A percentile compares a stretch with the other conserved stretches of the same genome.
Conservation (phyloP, 2,888 invertebrate species). For the Acrobeloides nanus region DNA sequence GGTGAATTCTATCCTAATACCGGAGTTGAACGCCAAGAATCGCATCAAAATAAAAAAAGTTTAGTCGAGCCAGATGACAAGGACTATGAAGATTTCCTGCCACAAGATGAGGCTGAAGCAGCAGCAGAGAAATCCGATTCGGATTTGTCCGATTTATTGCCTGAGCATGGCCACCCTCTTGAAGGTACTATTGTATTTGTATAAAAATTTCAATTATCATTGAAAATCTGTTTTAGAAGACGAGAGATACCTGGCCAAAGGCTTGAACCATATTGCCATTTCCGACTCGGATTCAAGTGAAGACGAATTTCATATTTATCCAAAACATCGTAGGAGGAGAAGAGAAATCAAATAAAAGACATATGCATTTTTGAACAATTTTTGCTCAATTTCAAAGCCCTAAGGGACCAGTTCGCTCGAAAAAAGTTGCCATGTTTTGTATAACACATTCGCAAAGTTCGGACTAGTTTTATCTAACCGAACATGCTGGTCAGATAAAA, state of each 20-base stretch:
- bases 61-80: too few relatives aligned
- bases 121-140: neutral
- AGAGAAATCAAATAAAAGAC: neutral
- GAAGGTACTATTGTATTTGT: neutral
- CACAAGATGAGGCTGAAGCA: neutral
- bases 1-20: too few relatives aligned
- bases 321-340: slow-evolving; percentile 2
- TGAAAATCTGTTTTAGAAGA: slow-evolving; percentile 42
- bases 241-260: slow-evolving; percentile 20
- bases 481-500: too few relatives aligned
- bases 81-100: neutral
- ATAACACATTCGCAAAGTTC: too few relatives aligned
- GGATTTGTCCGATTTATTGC: neutral
- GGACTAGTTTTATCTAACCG: too few relatives aligned
- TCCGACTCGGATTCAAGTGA: slow-evolving; percentile 40
- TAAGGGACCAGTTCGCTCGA: too few relatives aligned
- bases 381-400: too few relatives aligned
- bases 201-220: neutral
- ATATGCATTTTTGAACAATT: too few relatives aligned
- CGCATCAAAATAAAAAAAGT: too few relatives aligned
- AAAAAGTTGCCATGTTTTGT: too few relatives aligned
- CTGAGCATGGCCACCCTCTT: neutral
- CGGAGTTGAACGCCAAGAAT: too few relatives aligned
- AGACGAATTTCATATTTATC: slow-evolving; percentile 41
- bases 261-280: slow-evolving; percentile 16